Evolutionary conservation across 2,888 invertebrate species (phyloP), one percentile per base, ranked within the genome.

Genomic region (Drosophila multiciliata): DNA sequence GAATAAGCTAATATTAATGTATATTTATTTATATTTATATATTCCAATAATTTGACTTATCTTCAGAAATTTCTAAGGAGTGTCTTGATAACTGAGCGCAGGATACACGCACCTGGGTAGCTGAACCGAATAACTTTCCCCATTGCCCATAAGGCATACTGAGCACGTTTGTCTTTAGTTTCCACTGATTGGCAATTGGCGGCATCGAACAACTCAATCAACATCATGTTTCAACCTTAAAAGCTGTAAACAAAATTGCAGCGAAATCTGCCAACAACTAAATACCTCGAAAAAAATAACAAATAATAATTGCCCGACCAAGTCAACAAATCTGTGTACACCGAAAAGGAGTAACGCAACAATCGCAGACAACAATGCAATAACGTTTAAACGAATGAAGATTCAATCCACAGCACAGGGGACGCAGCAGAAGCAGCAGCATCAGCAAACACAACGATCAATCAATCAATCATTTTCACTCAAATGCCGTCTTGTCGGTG

Each of bases 401-500:
- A 58, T 69, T 52, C 70, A 69, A 54, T 17, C 69, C 45, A 23
- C 61, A 42, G 6, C n/a, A 45, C 45, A 23, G 45, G 8, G 45
- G 45, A 45, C 45, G 33, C 84, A 64, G 54, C 74, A 62, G 45
- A 23, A 23, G 23, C 23, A 23, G 66, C 66, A 70, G 65, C 58
- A 72, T 48, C 62, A 67, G 66, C 66, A 40, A 73, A 36, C 73
- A 35, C 58, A 63, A 57, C 83, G 84, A 86, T 85, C 85, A 88
- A 88, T 85, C 89, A 89, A 87, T 87, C 86, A 87, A 89, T 87
- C 89, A 87, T 87, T 87, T 87, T 87, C 86, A 84, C 86, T 87
- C 79, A 89, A 83, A 82, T 73, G 80, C 86, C 88, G 86, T 77
- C 29, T 29, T 82, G 82, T 81, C 75, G 82, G 71, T 81, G 80